phyloP scores from a whole-genome alignment of 2,797 vertebrate genomes.

The Spondyliosoma cantharus region DNA sequence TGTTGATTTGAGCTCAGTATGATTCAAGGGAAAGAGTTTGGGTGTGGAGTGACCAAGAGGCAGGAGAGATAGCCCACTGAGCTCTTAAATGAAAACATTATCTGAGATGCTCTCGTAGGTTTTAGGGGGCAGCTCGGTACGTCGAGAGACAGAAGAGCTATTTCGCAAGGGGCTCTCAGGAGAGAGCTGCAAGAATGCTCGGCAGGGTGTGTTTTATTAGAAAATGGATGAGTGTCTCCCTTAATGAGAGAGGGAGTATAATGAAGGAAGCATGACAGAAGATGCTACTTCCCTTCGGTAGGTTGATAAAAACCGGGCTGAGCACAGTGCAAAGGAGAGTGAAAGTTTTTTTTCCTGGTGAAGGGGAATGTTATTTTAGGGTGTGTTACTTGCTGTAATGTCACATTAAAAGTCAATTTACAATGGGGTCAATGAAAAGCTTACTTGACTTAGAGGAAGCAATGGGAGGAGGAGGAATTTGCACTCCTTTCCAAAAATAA shows the following conservation, averaged over 20 bases:
- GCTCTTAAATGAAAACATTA: slow-evolving; percentile 80
- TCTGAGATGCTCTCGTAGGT: slow-evolving; percentile 69
- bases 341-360: slow-evolving; percentile 68
- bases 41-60: slow-evolving; percentile 74
- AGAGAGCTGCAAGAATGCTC: slow-evolving; percentile 67
- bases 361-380: slow-evolving; percentile 76
- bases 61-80: slow-evolving; percentile 73
- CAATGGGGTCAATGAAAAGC: slow-evolving; percentile 86
- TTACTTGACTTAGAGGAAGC: slow-evolving; percentile 84
- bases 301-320: slow-evolving; percentile 40
- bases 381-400: slow-evolving; percentile 80
- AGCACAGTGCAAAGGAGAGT: slow-evolving; percentile 47
- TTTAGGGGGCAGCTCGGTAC: slow-evolving; percentile 61
- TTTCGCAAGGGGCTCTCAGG: slow-evolving; percentile 73
- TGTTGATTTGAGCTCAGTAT: slow-evolving; percentile 75
- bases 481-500: slow-evolving; percentile 85
- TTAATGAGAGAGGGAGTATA: slow-evolving; percentile 69
- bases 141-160: slow-evolving; percentile 72
- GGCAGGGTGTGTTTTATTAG: slow-evolving; percentile 79
- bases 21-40: slow-evolving; percentile 73
- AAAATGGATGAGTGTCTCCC: slow-evolving; percentile 74
- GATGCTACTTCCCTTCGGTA: slow-evolving; percentile 67
- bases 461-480: slow-evolving; percentile 84
- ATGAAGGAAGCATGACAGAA: slow-evolving; percentile 70
- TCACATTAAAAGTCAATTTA: slow-evolving; percentile 84